Evolutionary conservation across 1,140 invertebrate genomes (phyloP).

Genomic region (Polyergus mexicanus): DNA sequence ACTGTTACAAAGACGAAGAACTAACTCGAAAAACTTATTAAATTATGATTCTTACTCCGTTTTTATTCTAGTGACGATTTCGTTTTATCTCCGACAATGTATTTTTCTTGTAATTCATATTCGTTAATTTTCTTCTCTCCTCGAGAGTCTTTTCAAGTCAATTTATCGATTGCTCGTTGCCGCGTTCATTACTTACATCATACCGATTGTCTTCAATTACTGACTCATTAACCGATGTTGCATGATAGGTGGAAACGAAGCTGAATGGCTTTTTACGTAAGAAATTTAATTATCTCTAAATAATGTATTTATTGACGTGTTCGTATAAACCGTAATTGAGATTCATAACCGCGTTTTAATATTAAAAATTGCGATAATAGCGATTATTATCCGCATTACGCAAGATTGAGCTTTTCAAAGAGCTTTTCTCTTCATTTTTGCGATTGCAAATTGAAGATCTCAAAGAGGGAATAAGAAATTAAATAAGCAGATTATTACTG

Average conservation of each 20-base stretch:
- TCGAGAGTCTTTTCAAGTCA: conserved; percentile 19
- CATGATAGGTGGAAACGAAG: not conserved
- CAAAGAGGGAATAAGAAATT: not conserved
- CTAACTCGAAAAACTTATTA: conserved; percentile 52
- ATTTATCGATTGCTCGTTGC: not conserved
- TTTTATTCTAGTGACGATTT: conserved; percentile 29
- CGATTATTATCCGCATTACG: conserved; percentile 13
- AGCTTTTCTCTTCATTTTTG: not conserved
- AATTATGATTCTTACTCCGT: conserved; percentile 47
- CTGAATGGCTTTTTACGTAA: not conserved
- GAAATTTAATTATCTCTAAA: conserved; percentile 45
- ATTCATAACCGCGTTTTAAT: conserved; percentile 22
- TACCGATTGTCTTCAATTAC: conserved; percentile 58
- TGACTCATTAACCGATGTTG: conserved; percentile 30
- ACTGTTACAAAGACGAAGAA: conserved; percentile 22
- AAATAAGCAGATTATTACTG: conserved; percentile 5
- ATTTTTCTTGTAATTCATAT: conserved; percentile 25
- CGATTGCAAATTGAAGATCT: not conserved
- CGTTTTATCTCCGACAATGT: conserved; percentile 27
- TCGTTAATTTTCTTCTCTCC: not conserved
- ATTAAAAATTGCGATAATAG: conserved; percentile 16
- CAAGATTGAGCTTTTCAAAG: not conserved
- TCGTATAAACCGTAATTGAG: conserved; percentile 6
- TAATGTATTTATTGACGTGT: conserved; percentile 40
- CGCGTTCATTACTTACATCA: conserved; percentile 34